Conservation (phyloP, 2,888 invertebrate species). For the Ophion ellenae region DNA sequence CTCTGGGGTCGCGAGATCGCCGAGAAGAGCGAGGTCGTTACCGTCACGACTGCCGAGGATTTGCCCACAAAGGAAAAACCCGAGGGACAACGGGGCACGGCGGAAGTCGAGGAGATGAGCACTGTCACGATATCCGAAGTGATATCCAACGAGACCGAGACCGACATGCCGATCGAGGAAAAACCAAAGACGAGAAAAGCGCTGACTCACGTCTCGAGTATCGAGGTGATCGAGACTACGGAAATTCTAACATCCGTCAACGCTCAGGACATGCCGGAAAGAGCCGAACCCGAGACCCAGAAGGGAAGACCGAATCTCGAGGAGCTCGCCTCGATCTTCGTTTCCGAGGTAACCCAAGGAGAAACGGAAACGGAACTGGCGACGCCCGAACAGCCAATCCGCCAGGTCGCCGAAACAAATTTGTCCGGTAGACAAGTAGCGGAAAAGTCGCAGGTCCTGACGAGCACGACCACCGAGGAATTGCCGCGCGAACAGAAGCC, state of each 20-base stretch:
- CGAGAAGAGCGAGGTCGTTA: slow-evolving; percentile 77
- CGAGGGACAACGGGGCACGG: slow-evolving; percentile 72
- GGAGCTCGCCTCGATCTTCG: slow-evolving; percentile 69
- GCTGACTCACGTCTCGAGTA: slow-evolving; percentile 72
- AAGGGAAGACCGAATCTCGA: slow-evolving; percentile 71
- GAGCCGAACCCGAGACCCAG: slow-evolving; percentile 58
- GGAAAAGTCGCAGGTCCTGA: slow-evolving; percentile 79
- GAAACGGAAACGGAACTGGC: slow-evolving; percentile 80
- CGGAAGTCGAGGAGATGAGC: slow-evolving; percentile 75
- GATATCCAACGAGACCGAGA: slow-evolving; percentile 76
- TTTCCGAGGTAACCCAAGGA: slow-evolving; percentile 78
- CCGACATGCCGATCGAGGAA: slow-evolving; percentile 67
- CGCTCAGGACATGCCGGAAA: slow-evolving; percentile 65
- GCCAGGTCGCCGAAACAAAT: slow-evolving; percentile 77
- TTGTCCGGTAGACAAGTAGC: slow-evolving; percentile 80
- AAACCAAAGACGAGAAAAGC: slow-evolving; percentile 77
- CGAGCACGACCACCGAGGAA: slow-evolving; percentile 72
- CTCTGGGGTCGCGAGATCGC: slow-evolving; percentile 80
- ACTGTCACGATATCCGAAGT: slow-evolving; percentile 77
- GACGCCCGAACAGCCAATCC: slow-evolving; percentile 74
- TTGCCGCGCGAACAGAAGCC: slow-evolving; percentile 72
- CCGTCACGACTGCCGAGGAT: slow-evolving; percentile 71
- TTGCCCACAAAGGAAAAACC: slow-evolving; percentile 69
- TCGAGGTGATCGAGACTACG: slow-evolving; percentile 72
- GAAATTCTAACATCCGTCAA: slow-evolving; percentile 69